phyloP scores from a whole-genome alignment of 2,113 vertebrate genomes.

The Python bivittatus region DNA sequence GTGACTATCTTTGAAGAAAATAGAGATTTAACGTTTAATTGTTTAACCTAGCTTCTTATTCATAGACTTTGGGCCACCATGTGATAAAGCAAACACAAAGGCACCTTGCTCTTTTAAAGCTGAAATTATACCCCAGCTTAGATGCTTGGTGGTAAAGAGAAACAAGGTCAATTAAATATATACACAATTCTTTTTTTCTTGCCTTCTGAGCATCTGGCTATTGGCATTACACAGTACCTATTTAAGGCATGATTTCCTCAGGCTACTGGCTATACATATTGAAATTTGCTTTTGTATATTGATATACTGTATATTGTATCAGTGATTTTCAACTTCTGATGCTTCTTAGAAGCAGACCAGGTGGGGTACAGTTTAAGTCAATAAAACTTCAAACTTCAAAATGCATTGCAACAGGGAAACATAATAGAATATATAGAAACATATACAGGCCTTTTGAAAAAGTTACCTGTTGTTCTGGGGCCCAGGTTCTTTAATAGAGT shows the following conservation, averaged over 20 bases:
- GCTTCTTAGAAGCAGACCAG: not conserved
- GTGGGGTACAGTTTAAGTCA: not conserved
- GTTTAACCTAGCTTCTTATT: not conserved
- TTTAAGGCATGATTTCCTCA: not conserved
- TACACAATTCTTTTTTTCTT: not conserved
- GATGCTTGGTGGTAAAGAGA: not conserved
- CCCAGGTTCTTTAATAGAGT: not conserved
- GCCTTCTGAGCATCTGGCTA: not conserved
- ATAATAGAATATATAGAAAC: not conserved
- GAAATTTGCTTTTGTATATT: not conserved
- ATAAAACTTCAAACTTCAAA: not conserved
- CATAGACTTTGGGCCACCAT: not conserved
- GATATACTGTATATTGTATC: not conserved
- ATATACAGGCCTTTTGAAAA: too few species aligned
- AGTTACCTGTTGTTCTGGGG: not conserved
- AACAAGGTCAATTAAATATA: not conserved
- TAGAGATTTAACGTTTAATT: not conserved
- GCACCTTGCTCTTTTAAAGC: not conserved
- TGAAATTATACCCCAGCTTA: not conserved
- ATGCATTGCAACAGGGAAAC: not conserved
- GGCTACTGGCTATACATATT: not conserved
- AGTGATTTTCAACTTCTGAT: not conserved
- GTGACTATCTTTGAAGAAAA: constrained; percentile 1
- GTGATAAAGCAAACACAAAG: not conserved
- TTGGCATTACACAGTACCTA: not conserved